phyloP scores from a whole-genome alignment of 1,140 invertebrate genomes.

The Hylaeus volcanicus region DNA sequence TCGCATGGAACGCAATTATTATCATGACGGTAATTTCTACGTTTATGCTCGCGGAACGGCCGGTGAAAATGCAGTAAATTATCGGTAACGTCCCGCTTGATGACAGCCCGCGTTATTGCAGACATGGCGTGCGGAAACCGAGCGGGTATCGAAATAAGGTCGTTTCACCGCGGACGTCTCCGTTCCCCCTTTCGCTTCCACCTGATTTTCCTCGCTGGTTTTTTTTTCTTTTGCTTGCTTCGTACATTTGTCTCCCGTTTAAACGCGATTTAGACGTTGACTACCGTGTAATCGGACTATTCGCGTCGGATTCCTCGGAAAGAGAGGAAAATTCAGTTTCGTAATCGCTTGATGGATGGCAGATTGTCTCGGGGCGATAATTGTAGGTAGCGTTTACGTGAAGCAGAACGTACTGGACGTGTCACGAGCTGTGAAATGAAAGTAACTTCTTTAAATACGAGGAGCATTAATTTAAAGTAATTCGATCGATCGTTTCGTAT shows the following conservation, averaged over 20 bases:
- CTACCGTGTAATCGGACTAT: background rate
- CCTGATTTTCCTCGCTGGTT: background rate
- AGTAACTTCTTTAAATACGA: no score
- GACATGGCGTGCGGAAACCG: slow-evolving; percentile 19
- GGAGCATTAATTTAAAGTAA: no score
- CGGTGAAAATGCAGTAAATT: slow-evolving; percentile 58
- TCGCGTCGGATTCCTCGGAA: background rate
- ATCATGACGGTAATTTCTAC: slow-evolving; percentile 37
- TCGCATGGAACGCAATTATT: slow-evolving; percentile 52
- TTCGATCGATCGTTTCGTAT: no score
- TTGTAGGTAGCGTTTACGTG: no score
- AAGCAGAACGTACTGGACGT: no score
- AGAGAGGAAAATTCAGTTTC: no score
- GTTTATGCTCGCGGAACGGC: slow-evolving; percentile 17
- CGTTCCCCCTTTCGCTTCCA: background rate
- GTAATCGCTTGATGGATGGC: no score
- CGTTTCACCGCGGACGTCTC: slow-evolving; percentile 3
- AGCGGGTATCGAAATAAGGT: slow-evolving; percentile 39
- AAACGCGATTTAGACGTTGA: background rate
- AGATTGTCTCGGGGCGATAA: no score
- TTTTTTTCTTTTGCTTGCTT: background rate
- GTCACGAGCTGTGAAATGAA: no score
- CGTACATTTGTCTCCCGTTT: background rate
- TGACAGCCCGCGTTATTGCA: slow-evolving; percentile 33
- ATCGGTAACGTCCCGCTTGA: slow-evolving; percentile 57